Base-by-base conservation (phyloP, 2,113 vertebrate genomes). In the Nasalis larvatus region DNA sequence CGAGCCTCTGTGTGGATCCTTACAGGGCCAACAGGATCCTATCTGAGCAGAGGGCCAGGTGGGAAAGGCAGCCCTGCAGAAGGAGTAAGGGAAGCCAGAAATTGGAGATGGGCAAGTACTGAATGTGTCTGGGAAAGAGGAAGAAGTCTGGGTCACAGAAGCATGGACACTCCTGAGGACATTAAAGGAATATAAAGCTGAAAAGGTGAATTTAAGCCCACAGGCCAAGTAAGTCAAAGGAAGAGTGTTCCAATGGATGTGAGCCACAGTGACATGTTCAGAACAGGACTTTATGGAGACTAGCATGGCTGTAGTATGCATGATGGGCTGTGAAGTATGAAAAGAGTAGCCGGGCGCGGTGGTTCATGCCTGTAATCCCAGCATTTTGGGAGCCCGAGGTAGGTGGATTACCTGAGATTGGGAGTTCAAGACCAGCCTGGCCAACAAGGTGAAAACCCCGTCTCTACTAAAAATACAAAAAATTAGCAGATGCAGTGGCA, bases 281-380 rank as follows among this genome's bases (percentile, higher is more conserved):
- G 63, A 76, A 85, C 16, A 0, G 30, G 77, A 58, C 42, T 40
- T 71, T 6, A 30, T 49, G 20, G 23, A 86, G 21, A 35, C 56
- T 3, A 32, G n/a, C 0, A 0, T 32, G 32, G 42, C 63, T 14
- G 1, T 7, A 32, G 1, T 17, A 16, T 20, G 27, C n/a, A 21
- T 20, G 3, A 8, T 4, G 20, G 11, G 25, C 27, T 8, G 10
- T 2, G 21, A 6, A 30, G 12, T 25, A 3, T 40, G n/a, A 16
- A 40, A n/a, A 37, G 5, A 27, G n/a, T 0, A 35, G 30, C 52
- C 6, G 6, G 52, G 52, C 2, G 7, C 2, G 18, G 52, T 54
- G 52, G 52, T 54, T 54, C 52, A 20, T 54, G 52, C 52, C 18
- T 54, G 18, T 54, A 54, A 54, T 54, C 18, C 52, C 52, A 54